These are phyloP conservation scores for Saguinus imperator DNA, from an alignment of 2,113 vertebrate species.

Conservation along the genomic window DNA sequence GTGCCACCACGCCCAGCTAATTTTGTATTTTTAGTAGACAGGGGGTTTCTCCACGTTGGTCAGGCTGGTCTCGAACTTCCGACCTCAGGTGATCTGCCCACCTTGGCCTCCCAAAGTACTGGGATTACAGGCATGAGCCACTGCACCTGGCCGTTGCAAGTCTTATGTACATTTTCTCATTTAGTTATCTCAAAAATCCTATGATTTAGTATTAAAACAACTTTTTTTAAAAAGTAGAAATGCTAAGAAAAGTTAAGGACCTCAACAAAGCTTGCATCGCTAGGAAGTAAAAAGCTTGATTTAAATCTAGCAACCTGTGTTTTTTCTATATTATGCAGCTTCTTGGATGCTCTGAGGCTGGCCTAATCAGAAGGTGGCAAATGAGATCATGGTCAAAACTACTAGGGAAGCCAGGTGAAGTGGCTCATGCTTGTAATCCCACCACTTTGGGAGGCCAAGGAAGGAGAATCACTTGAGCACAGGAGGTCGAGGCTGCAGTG, in stretches of 20 bases:
- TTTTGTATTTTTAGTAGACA: too few relatives aligned
- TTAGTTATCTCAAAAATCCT: background rate
- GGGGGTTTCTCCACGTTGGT: too few relatives aligned
- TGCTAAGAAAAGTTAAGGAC: background rate
- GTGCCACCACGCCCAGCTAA: too few relatives aligned
- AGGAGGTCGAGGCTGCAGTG: too few relatives aligned
- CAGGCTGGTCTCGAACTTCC: too few relatives aligned
- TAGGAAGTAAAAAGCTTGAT: background rate
- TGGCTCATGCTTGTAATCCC: too few relatives aligned
- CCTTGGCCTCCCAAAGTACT: too few relatives aligned
- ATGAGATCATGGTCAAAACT: background rate
- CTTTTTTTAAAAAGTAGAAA: background rate
- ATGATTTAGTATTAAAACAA: background rate
- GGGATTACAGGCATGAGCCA: too few relatives aligned
- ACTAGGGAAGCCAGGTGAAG: background rate
- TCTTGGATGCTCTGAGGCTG: background rate
- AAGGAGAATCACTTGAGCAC: too few relatives aligned
- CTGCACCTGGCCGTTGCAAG: too few relatives aligned
- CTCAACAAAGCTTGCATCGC: background rate
- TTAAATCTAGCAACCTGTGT: background rate
- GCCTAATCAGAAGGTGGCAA: background rate
- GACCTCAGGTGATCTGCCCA: too few relatives aligned
- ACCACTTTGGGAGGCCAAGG: too few relatives aligned
- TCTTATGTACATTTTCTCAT: background rate
- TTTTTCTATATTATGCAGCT: background rate